Evolutionary conservation across 2,888 invertebrate genomes (phyloP), one percentile per base, ranked within the genome.

Genomic region (Adelognathus sp.): DNA sequence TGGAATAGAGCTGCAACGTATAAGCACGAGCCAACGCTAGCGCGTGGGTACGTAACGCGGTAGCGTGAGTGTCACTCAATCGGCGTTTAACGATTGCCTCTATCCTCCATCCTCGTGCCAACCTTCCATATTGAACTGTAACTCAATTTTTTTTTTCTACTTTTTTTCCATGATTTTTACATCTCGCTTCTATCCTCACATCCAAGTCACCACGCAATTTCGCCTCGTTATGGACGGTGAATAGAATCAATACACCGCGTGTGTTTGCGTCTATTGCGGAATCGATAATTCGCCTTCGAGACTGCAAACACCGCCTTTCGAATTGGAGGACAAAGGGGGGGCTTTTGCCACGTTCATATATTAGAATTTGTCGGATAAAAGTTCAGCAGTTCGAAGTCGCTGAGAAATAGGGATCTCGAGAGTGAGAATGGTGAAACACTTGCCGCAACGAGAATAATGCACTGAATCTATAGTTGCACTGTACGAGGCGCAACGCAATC

Each of bases 51-150:
- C 61, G 54, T 69, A 75, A 75, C 75, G 52, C 66, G 61, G 67
- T 61, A 75, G 69, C 72, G 72, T 58, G 64, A 75, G 67, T 75
- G 75, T 75, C 75, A 61, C 61, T 75, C 75, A 75, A 75, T 69
- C 75, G 75, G 44, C 27, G 39, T 63, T 66, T 56, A 75, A 75
- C 67, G 69, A 75, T 69, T 54, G 54, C 60, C 16, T 60, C 44
- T 44, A 44, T 31, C 44, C 3, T 61, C 29, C 18, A 4, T 39
- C 46, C 27, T 14, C 31, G 36, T 21, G 21, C 52, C 39, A 16
- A 18, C 18, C 31, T 41, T 39, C 61, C 54, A 29, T 16, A 54
- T 67, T 16, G 29, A 61, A 58, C 60, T 14, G 29, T n/a, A 58
- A 41, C 46, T 67, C 52, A 60, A 31, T 31, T 61, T 41, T 31